Evolutionary conservation across 2,113 vertebrate genomes (phyloP).

Genomic region (Gopherus flavomarginatus): DNA sequence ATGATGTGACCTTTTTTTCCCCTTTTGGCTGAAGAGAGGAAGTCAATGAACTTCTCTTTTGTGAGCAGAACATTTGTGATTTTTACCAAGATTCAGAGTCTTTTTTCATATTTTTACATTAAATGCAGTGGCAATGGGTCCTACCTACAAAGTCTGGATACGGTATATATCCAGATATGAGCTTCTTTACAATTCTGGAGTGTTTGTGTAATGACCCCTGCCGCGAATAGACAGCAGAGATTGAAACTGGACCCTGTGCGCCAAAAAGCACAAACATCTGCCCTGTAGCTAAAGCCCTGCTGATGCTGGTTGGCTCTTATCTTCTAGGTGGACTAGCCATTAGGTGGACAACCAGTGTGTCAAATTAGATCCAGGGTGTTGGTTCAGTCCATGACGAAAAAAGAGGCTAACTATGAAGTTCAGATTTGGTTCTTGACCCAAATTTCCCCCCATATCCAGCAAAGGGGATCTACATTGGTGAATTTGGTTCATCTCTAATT

Average conservation of each 20-base stretch:
- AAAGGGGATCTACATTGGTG: neutral
- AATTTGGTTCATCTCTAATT: neutral
- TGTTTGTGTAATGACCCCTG: neutral
- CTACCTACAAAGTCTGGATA: rapidly evolving
- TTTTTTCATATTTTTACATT: neutral
- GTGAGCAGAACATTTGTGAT: slow-evolving; percentile 48
- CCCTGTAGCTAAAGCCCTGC: neutral
- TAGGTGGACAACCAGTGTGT: neutral
- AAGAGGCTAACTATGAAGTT: neutral
- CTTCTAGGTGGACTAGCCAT: neutral
- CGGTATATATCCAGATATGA: rapidly evolving
- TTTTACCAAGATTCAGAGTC: slow-evolving; percentile 20
- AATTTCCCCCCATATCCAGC: neutral
- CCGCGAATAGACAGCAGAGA: neutral
- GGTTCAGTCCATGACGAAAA: neutral
- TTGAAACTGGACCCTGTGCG: neutral
- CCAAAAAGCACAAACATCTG: neutral
- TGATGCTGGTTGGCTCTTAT: neutral
- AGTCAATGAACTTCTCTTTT: slow-evolving; percentile 53
- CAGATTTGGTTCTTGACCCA: neutral
- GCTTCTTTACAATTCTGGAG: neutral
- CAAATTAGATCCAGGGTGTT: neutral
- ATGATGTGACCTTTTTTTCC: slow-evolving; percentile 1
- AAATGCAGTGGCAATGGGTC: neutral
- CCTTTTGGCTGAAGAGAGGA: slow-evolving; percentile 28